Evolutionary conservation across 2,888 invertebrate species (phyloP).

Genomic region (Cybosia mesomella): DNA sequence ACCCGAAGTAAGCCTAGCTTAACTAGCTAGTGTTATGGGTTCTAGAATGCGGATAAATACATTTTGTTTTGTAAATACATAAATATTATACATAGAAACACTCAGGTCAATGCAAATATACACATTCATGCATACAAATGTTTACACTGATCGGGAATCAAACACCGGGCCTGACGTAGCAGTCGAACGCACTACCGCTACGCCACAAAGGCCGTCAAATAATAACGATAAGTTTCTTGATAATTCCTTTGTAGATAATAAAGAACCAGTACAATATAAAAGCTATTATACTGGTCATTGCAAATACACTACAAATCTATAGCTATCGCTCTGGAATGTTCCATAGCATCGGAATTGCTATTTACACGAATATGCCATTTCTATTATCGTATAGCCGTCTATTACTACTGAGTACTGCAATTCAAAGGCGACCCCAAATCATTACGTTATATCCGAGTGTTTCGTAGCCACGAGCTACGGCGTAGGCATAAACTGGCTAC

Average conservation of each 20-base stretch:
- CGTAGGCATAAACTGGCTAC: not conserved
- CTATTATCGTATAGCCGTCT: conserved; percentile 34
- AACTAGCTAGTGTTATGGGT: no score
- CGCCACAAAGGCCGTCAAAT: no score
- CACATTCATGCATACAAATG: no score
- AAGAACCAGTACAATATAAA: not conserved
- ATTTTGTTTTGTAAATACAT: no score
- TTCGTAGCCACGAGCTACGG: conserved; percentile 6
- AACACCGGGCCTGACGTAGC: no score
- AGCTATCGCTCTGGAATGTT: conserved; percentile 35
- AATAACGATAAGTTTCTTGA: no score
- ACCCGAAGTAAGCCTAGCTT: no score
- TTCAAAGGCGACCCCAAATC: conserved; percentile 14
- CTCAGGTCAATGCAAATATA: no score
- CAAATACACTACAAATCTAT: conserved; percentile 13
- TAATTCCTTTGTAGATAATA: conserved; percentile 3
- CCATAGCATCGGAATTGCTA: conserved; percentile 40
- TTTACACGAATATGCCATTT: conserved; percentile 29
- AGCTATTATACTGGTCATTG: conserved; percentile 9
- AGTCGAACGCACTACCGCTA: no score
- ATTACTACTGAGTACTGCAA: conserved; percentile 37
- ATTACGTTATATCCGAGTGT: not conserved
- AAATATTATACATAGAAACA: no score
- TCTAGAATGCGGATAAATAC: no score
- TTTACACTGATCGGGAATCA: no score